Evolutionary conservation across 2,113 vertebrate genomes (phyloP), one percentile per base, ranked within the genome.

Genomic region (Ivindomyrus marchei): DNA sequence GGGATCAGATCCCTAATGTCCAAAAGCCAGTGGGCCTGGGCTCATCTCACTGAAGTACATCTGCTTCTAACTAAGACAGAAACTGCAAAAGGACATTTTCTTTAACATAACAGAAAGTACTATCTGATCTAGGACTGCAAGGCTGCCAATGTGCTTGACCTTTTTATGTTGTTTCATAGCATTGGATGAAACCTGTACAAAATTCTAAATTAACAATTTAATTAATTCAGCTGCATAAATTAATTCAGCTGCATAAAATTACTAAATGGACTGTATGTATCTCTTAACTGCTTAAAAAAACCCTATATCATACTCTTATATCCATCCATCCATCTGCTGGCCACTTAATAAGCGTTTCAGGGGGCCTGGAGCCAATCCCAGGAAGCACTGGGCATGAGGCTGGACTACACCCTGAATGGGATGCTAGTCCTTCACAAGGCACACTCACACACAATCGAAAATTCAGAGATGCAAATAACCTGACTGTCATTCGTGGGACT

Each of bases 1-100:
- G 87, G 87, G 36, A 89, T 39, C 50, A 45, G 84, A 70, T 70
- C 27, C 89, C 45, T 4, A 85, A 39, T 62, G 88, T 83, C 74
- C 21, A 24, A 27, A 84, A 49, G 56, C 56, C 84, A 83, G 17
- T 70, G 80, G 31, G 83, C 42, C 42, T 83, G 47, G 74, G 47
- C 13, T 66, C n/a, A 36, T n/a, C 45, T 47, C 13, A 36, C n/a
- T 46, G 21, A 45, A 49, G 53, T 90, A 49, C 24, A 66, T 77
- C 85, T 87, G 89, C 24, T 39, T 50, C 9, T 74, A 53, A 27
- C 47, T 45, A 52, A 87, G 31, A 31, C 47, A 77, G 45, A 90
- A 52, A 45, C 19, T 66, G 50, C 66, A 53, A 45, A 56, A 87
- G 52, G 46, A 13, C 85, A 49, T 17, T 74, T 17, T 84, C 53